Base-by-base conservation (phyloP, 2,888 invertebrate genomes). In the Caenorhabditis zanzibari region DNA sequence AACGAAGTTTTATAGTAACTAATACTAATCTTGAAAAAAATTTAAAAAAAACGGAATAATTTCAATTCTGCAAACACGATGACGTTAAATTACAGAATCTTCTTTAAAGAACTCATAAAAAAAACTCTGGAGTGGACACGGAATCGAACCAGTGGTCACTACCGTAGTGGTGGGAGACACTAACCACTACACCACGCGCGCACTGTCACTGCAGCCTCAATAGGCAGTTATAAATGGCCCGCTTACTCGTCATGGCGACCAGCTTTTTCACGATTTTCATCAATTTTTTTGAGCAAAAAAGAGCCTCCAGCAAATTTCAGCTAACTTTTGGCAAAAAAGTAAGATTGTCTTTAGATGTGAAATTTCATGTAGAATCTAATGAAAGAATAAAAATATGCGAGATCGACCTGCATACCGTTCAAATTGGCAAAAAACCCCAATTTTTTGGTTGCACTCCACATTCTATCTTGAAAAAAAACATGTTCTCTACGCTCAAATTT, bases 281-380 rank as follows among this genome's bases (percentile, higher is more conserved):
- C n/a, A n/a, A n/a, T n/a, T n/a, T n/a, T n/a, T n/a, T n/a, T n/a
- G n/a, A 12, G 3, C 3, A 44, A 12, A 49, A 49, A 6, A 49
- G 3, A 49, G 49, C 9, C 12, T 49, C 2, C 3, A 19, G 9
- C 24, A 54, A 2, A 54, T 2, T 24, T 10, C 14, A 0, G 16
- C n/a, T 10, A 12, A 32, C 26, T 32, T 2, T 7, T 9, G 47
- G 7, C 10, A 19, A 19, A n/a, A 5, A 19, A 19, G 7, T 19
- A 47, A 19, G 19, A 2, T 19, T 10, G 0, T 12, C 4, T 47
- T 47, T 47, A 6, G 7, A 19, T 47, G 10, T 4, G 19, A 58
- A 58, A 58, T 58, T 58, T 32, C 16, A 1, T 7, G 32, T 28
- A 58, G 56, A 58, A 58, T 58, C 56, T 16, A 26, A 24, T 54